phyloP scores from a whole-genome alignment of 92 coral and sea anemone species.

The Epizoanthus stellaris region DNA sequence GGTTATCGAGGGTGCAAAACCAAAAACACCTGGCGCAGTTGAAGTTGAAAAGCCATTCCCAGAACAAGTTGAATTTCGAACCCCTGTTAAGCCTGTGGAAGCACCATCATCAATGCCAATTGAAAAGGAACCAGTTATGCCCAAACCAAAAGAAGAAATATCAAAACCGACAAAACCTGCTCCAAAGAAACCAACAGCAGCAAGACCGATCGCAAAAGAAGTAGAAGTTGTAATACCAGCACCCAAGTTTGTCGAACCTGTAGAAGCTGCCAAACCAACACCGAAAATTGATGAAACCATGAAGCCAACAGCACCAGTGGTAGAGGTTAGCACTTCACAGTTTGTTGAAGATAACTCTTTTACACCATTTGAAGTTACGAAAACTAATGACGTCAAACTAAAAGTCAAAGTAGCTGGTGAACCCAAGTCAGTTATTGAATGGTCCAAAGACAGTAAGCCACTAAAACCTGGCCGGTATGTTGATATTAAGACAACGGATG shows the following conservation, averaged over 20 bases:
- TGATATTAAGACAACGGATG: slow-evolving; percentile 65
- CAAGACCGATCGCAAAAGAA: slow-evolving; percentile 33
- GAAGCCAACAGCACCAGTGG: slow-evolving; percentile 20
- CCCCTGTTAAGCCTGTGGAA: slow-evolving; percentile 25
- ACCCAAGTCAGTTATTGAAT: slow-evolving; percentile 69
- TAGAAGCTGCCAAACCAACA: slow-evolving; percentile 4
- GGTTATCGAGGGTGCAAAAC: slow-evolving; percentile 72
- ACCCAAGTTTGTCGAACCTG: slow-evolving; percentile 42
- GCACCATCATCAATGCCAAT: neutral
- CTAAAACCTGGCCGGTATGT: slow-evolving; percentile 65
- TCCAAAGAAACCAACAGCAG: slow-evolving; percentile 15
- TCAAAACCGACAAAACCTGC: neutral
- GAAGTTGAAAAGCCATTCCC: slow-evolving; percentile 44
- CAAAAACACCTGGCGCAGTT: neutral
- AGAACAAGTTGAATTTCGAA: slow-evolving; percentile 30
- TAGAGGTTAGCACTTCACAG: slow-evolving; percentile 59
- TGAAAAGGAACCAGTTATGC: slow-evolving; percentile 19
- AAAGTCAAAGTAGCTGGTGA: slow-evolving; percentile 79
- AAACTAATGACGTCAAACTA: slow-evolving; percentile 81
- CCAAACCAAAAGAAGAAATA: neutral
- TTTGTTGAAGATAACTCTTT: slow-evolving; percentile 69
- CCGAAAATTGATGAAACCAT: neutral
- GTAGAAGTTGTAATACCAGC: slow-evolving; percentile 63
- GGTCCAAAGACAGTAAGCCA: slow-evolving; percentile 79
- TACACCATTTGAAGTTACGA: slow-evolving; percentile 69